A percentile compares a stretch with the other conserved stretches of the same genome.
These are phyloP conservation scores for Epirrhoe tristata DNA, from an alignment of 2,888 invertebrate genomes.

Conservation along the genomic window DNA sequence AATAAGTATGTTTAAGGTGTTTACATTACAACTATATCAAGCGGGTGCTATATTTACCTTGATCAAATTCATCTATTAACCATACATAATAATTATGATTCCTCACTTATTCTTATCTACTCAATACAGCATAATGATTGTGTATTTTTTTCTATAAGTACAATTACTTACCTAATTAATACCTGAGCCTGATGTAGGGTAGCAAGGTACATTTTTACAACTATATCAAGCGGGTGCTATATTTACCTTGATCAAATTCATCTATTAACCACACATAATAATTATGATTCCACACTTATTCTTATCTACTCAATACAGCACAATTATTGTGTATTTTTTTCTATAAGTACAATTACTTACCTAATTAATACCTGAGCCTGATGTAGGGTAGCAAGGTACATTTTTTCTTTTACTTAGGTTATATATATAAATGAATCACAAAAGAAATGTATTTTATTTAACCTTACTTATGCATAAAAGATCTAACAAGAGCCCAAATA, in stretches of 20 bases:
- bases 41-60: background rate
- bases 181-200: too few relatives aligned
- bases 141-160: too few relatives aligned
- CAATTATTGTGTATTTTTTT: background rate
- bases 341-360: too few relatives aligned
- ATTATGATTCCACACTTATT: background rate
- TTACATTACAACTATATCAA: background rate
- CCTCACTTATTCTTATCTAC: background rate
- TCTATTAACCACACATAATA: background rate
- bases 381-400: too few relatives aligned
- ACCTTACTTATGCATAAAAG: too few relatives aligned
- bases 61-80: background rate
- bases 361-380: too few relatives aligned
- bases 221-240: background rate
- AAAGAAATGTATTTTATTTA: too few relatives aligned
- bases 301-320: background rate
- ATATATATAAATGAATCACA: too few relatives aligned
- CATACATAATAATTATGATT: background rate
- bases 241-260: background rate
- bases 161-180: too few relatives aligned
- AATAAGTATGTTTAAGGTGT: background rate
- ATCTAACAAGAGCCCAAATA: too few relatives aligned
- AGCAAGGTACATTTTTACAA: background rate
- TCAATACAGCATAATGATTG: background rate
- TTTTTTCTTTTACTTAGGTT: too few relatives aligned